phyloP scores from a whole-genome alignment of 2,888 invertebrate species.

The Chrysomela aeneicollis region DNA sequence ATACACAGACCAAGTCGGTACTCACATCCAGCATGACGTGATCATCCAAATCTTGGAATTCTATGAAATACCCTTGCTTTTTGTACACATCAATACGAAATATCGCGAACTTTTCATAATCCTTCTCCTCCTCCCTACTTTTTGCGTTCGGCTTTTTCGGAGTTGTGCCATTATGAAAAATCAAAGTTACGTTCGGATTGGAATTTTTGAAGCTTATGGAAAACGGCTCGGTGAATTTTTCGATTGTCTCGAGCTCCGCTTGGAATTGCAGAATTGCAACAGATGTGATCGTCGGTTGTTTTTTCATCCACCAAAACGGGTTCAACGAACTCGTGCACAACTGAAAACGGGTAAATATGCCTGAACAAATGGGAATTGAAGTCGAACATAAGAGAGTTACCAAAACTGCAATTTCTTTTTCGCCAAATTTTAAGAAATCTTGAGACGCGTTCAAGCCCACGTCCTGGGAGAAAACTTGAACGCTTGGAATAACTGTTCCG shows the following conservation, averaged over 20 bases:
- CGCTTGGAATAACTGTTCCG: slow-evolving; percentile 16
- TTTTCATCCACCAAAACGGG: slow-evolving; percentile 37
- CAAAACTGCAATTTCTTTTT: slow-evolving; percentile 29
- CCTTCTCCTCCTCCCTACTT: slow-evolving; percentile 21
- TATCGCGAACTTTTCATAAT: slow-evolving; percentile 37
- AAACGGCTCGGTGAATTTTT: slow-evolving; percentile 30
- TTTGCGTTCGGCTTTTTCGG: slow-evolving; percentile 22
- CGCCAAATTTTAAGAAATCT: slow-evolving; percentile 19
- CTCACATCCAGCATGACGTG: slow-evolving; percentile 34
- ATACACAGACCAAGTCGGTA: neutral
- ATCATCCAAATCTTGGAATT: slow-evolving; percentile 34
- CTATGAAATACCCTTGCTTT: slow-evolving; percentile 36
- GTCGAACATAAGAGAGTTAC: slow-evolving; percentile 31
- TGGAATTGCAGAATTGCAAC: slow-evolving; percentile 26
- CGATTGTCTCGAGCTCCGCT: neutral
- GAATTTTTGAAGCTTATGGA: slow-evolving; percentile 25
- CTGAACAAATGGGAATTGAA: too few species aligned
- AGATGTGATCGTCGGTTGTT: slow-evolving; percentile 12
- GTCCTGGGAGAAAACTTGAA: slow-evolving; percentile 22
- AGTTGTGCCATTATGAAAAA: slow-evolving; percentile 22
- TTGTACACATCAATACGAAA: slow-evolving; percentile 38
- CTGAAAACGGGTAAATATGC: slow-evolving; percentile 35
- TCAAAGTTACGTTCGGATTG: neutral
- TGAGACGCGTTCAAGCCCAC: slow-evolving; percentile 18
- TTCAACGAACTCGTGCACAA: slow-evolving; percentile 38